Conservation (phyloP, 2,797 vertebrate genomes). For the Chaetophractus vellerosus region DNA sequence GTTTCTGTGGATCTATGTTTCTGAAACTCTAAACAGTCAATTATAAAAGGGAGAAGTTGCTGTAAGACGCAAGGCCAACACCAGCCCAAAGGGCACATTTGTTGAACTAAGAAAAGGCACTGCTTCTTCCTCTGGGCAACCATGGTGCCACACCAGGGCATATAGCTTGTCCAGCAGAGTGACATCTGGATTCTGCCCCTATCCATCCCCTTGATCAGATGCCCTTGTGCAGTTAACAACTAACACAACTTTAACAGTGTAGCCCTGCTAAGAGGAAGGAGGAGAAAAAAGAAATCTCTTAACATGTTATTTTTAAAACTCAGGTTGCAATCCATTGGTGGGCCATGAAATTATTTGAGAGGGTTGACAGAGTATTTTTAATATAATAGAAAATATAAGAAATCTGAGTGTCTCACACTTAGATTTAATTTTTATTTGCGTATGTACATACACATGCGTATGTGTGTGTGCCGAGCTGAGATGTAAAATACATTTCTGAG, state of each 20-base stretch:
- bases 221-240: background rate
- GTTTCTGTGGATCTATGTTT: background rate
- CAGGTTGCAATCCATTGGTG: background rate
- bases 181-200: background rate
- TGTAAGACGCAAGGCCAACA: background rate
- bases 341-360: constrained; percentile 33
- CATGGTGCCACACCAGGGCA: background rate
- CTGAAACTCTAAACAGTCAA: background rate
- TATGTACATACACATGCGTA: background rate
- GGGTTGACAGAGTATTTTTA: constrained; percentile 29
- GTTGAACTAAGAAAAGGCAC: constrained; percentile 28
- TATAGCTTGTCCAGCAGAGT: background rate
- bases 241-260: background rate
- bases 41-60: background rate
- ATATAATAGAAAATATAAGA: constrained; percentile 21
- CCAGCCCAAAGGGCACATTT: background rate
- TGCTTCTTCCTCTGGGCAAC: background rate
- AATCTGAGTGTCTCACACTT: background rate
- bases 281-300: constrained; percentile 16
- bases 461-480: background rate
- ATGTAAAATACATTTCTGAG: constrained; percentile 53
- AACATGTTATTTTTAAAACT: constrained; percentile 49
- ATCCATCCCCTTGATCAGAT: background rate
- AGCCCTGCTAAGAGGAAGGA: constrained; percentile 2
- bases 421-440: constrained; percentile 28